These are phyloP conservation scores for Drosophila trapezifrons DNA, from an alignment of 1,140 invertebrate genomes.

Conservation along the genomic window DNA sequence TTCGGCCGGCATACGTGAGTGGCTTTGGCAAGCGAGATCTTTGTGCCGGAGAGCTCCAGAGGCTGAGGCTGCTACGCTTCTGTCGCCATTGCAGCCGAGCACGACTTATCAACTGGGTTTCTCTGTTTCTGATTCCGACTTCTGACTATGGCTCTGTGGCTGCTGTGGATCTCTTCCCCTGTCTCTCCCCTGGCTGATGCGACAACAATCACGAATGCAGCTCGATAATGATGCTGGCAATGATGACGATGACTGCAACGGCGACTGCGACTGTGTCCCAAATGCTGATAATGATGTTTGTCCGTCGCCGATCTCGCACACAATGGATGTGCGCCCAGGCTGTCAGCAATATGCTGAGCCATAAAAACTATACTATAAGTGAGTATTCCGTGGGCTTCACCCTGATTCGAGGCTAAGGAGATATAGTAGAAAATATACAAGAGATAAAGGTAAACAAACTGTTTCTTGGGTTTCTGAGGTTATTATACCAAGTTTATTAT, in stretches of 20 bases:
- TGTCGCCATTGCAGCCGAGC: constrained; percentile 53
- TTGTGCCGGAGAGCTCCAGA: constrained; percentile 17
- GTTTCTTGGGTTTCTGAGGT: background rate
- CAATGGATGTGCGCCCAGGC: constrained; percentile 34
- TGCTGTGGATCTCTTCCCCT: constrained; percentile 6
- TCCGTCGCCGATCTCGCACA: constrained; percentile 41
- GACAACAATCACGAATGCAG: constrained; percentile 76
- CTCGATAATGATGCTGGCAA: constrained; percentile 67
- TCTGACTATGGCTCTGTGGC: background rate
- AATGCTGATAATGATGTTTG: constrained; percentile 70
- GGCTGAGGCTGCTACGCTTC: constrained; percentile 55
- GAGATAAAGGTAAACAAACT: no score
- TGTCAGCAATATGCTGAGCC: constrained; percentile 9
- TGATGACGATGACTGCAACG: constrained; percentile 50
- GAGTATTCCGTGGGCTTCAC: background rate
- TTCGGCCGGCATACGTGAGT: constrained; percentile 57
- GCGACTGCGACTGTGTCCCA: constrained; percentile 28
- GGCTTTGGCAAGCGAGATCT: constrained; percentile 55
- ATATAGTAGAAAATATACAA: background rate
- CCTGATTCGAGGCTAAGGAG: background rate
- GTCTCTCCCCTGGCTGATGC: constrained; percentile 23
- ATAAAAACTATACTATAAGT: constrained; percentile 14
- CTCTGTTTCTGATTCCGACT: constrained; percentile 14
- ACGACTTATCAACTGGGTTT: constrained; percentile 69
- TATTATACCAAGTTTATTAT: background rate